Evolutionary conservation across 2,888 invertebrate genomes (phyloP), one percentile per base, ranked within the genome.

Genomic region (Phalangium opilio): DNA sequence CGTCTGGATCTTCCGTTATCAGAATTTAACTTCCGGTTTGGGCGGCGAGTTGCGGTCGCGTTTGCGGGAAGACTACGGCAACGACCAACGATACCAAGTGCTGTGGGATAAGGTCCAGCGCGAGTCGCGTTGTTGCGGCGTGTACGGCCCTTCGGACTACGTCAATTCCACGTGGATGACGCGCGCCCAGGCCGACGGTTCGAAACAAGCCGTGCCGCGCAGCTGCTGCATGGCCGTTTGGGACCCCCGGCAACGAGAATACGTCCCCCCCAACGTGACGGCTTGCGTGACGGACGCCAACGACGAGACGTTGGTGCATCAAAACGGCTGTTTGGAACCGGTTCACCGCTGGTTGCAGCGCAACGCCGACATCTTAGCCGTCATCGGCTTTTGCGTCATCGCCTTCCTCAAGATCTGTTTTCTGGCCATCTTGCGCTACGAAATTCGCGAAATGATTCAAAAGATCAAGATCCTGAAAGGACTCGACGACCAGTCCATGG

Each of bases 401-500:
- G 82, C 85, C 60, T 86, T 86, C 71, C 74, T 85, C 59, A 86
- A 86, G 70, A 73, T 85, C 67, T 83, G 84, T 73, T 86, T 86
- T 74, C 77, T 85, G 55, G 84, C 83, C 52, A 83, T 85, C 59
- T 73, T 85, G 59, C 76, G 83, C 55, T 83, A 83, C 71, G 84
- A 85, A 72, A 84, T 85, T 63, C 76, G 81, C 57, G 86, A 86
- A 68, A 86, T 86, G 86, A 84, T 86, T 63, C 83, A 85, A 66
- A 86, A 86, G 71, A 86, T 86, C 64, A 78, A 80, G 62, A 75
- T 86, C 64, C 71, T 86, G 53, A 76, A 76, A 60, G 76, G 74
- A 50, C 81, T 81, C 62, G 74, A 76, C 41, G 70, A 71, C 60
- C 48, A 58, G 57, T 51, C 58, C 55, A 15, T 27, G 27, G 27